Base-by-base conservation (phyloP, 92 coral and sea anemone genomes). In the Palythoa grandiflora region DNA sequence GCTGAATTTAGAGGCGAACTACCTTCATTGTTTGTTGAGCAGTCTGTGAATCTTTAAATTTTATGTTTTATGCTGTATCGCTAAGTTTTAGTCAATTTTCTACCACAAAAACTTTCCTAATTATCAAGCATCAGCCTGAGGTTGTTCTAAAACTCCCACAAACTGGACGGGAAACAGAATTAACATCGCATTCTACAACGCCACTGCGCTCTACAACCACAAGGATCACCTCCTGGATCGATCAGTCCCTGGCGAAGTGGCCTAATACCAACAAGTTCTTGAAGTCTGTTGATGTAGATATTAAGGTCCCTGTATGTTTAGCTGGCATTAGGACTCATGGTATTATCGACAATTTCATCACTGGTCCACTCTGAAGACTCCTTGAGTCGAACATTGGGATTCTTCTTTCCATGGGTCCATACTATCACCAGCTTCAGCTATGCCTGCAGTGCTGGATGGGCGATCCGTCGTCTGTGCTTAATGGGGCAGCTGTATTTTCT, bases 101-200 rank as follows among this genome's bases (percentile, higher is more conserved):
- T 28, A 28, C 28, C 28, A 28, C 28, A 28, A 28, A 28, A 28
- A 28, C 28, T 28, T 28, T 28, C 28, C 28, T 28, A 28, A 28
- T 28, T 28, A 28, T 28, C 28, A 28, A 28, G 28, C n/a, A n/a
- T n/a, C n/a, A n/a, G n/a, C n/a, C n/a, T n/a, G n/a, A 28, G 28
- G 28, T 28, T 28, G 28, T 28, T 28, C 28, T 28, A 28, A 28
- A 28, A 28, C 28, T 28, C 28, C 28, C 28, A 28, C 28, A 28
- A 28, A 28, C 28, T 75, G 79, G 79, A 75, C 55, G 11, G 79
- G 79, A 4, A 47, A 75, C 55, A 75, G 78, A 55, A 75, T 75
- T n/a, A n/a, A n/a, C n/a, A n/a, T 28, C 28, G 28, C 28, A 28
- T 28, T 28, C 28, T 28, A 28, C 28, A 28, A 28, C 28, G 28